Conservation (phyloP, 2,797 vertebrate genomes). For the Acanthopagrus latus region DNA sequence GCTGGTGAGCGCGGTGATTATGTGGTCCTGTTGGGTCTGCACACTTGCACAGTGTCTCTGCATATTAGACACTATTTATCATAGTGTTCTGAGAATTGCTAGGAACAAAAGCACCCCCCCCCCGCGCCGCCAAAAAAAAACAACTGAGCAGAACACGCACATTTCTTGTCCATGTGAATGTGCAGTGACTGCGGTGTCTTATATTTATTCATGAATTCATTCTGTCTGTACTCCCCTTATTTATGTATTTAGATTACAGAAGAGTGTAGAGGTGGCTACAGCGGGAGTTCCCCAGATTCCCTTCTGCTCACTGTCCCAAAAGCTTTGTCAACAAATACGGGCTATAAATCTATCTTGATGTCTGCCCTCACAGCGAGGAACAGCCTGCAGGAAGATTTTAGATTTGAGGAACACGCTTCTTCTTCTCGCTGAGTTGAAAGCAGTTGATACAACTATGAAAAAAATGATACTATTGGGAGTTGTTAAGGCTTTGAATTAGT, state of each 20-base stretch:
- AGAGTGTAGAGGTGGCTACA: constrained; percentile 51
- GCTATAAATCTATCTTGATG: constrained; percentile 53
- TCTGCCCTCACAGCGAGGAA: constrained; percentile 62
- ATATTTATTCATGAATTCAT: constrained; percentile 69
- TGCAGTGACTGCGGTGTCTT: constrained; percentile 34
- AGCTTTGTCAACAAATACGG: constrained; percentile 76
- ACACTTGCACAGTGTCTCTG: constrained; percentile 36
- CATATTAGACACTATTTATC: constrained; percentile 46
- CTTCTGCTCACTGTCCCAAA: constrained; percentile 68
- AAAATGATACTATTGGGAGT: constrained; percentile 66
- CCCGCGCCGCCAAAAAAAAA: not conserved
- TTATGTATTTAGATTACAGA: constrained; percentile 64
- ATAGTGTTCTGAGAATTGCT: constrained; percentile 37
- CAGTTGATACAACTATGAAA: constrained; percentile 52
- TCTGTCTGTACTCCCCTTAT: constrained; percentile 48
- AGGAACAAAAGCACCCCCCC: constrained; percentile 10
- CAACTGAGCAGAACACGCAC: constrained; percentile 23
- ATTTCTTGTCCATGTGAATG: constrained; percentile 31
- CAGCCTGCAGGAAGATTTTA: constrained; percentile 69
- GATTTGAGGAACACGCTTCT: constrained; percentile 66
- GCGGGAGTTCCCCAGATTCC: constrained; percentile 56
- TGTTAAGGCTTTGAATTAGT: constrained; percentile 72
- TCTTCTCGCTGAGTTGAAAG: constrained; percentile 69
- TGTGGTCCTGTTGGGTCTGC: constrained; percentile 14
- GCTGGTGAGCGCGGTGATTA: constrained; percentile 3